Conservation (phyloP, 2,888 invertebrate species). For the Ceriagrion tenellum region DNA sequence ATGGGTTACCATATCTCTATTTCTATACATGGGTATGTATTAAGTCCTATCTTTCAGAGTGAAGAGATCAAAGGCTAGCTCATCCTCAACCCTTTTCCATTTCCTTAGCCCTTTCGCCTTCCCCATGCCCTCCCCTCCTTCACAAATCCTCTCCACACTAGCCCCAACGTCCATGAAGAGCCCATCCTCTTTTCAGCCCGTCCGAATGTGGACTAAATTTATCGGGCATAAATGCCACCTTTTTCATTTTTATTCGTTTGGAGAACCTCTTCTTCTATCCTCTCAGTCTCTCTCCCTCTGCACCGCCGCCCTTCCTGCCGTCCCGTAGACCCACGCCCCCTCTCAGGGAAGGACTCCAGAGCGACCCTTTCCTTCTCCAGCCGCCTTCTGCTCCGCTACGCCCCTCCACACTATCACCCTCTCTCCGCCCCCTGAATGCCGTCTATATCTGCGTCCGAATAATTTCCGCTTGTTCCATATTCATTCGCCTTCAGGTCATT, state of each 20-base stretch:
- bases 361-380: neutral
- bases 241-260: constrained; percentile 25
- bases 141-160: neutral
- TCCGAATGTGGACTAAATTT: constrained; percentile 58
- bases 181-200: neutral
- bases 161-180: constrained; percentile 5
- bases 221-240: constrained; percentile 66
- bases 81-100: neutral
- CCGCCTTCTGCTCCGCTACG: neutral
- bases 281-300: neutral
- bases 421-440: neutral
- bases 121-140: neutral
- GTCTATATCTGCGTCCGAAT: constrained; percentile 60
- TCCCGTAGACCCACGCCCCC: neutral
- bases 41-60: neutral
- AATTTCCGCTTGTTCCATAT: constrained; percentile 64
- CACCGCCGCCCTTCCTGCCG: neutral
- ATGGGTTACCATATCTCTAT: neutral
- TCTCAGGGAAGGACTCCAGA: neutral
- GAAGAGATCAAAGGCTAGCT: neutral
- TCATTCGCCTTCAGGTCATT: constrained; percentile 59
- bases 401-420: neutral
- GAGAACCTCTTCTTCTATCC: neutral
- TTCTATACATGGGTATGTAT: neutral
- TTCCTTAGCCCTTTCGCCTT: neutral